A percentile compares a stretch with the other conserved stretches of the same genome.
Conservation (phyloP, 1,140 invertebrate species). For the Portunus trituberculatus region DNA sequence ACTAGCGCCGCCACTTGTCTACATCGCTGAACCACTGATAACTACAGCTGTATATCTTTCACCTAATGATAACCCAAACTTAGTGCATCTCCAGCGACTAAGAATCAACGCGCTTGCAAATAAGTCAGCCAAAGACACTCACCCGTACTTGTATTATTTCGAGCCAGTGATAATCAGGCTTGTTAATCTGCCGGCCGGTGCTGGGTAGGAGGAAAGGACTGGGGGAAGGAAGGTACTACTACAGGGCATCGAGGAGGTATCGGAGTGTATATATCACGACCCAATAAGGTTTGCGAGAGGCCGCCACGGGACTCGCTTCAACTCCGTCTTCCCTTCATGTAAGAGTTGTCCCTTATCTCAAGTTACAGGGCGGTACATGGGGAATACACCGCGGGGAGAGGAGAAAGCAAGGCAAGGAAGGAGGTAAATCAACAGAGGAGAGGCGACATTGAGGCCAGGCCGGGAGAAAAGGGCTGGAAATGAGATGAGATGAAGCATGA, state of each 20-base stretch:
- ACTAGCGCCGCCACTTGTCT: background rate
- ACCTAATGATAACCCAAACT: background rate
- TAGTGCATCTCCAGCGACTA: background rate
- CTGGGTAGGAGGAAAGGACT: background rate
- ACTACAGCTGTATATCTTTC: background rate
- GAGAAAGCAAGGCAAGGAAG: background rate
- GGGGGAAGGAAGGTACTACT: no score
- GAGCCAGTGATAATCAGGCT: background rate
- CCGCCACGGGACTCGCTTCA: background rate
- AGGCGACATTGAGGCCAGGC: background rate
- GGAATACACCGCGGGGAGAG: background rate
- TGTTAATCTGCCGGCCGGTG: background rate
- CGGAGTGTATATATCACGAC: background rate
- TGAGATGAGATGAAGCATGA: background rate
- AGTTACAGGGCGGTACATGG: background rate
- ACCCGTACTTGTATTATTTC: background rate
- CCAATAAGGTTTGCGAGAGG: background rate
- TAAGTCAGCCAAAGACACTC: background rate
- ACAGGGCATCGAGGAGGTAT: background rate
- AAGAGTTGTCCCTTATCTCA: background rate
- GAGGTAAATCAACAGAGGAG: background rate
- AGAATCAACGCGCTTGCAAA: background rate
- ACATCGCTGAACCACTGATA: background rate
- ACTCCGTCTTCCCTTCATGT: slow-evolving; percentile 10
- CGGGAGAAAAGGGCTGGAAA: background rate